A percentile compares a stretch with the other conserved stretches of the same genome.
These are phyloP conservation scores for Cephus spinipes DNA, from an alignment of 2,888 invertebrate genomes.

Conservation along the genomic window DNA sequence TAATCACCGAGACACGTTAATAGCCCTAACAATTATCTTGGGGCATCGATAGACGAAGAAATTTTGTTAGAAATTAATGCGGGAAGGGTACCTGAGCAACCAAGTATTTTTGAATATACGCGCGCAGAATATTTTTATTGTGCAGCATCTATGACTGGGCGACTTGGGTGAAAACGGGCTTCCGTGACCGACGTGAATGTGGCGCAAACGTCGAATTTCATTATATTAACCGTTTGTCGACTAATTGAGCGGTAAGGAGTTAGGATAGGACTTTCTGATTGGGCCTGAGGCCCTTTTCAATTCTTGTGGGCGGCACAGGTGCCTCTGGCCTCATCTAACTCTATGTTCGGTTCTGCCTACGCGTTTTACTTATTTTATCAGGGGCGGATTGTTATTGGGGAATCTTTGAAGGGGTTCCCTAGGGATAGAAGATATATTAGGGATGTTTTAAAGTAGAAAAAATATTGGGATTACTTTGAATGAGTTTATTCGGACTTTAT, in stretches of 20 bases:
- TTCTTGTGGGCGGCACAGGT: conserved; percentile 43
- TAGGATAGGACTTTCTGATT: conserved; percentile 15
- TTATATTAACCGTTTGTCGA: conserved; percentile 34
- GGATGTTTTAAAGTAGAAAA: background rate
- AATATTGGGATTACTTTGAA: background rate
- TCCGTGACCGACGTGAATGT: background rate
- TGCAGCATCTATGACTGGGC: background rate
- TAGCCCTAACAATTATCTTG: background rate
- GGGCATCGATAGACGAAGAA: background rate
- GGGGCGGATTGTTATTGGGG: conserved; percentile 29
- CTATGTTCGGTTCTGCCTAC: conserved; percentile 32
- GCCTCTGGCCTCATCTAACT: conserved; percentile 32
- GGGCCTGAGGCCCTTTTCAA: conserved; percentile 20
- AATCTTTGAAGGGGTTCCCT: conserved; percentile 21
- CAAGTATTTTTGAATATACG: background rate
- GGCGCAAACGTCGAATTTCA: conserved; percentile 10
- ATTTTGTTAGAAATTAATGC: background rate
- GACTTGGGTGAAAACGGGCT: background rate
- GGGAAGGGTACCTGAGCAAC: background rate
- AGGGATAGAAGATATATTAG: conserved; percentile 8
- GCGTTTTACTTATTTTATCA: conserved; percentile 22
- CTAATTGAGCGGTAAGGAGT: conserved; percentile 26
- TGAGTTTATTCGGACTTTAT: background rate
- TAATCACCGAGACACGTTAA: background rate
- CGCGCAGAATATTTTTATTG: background rate